Conservation (phyloP, 1,140 invertebrate species). For the Lineus longissimus region DNA sequence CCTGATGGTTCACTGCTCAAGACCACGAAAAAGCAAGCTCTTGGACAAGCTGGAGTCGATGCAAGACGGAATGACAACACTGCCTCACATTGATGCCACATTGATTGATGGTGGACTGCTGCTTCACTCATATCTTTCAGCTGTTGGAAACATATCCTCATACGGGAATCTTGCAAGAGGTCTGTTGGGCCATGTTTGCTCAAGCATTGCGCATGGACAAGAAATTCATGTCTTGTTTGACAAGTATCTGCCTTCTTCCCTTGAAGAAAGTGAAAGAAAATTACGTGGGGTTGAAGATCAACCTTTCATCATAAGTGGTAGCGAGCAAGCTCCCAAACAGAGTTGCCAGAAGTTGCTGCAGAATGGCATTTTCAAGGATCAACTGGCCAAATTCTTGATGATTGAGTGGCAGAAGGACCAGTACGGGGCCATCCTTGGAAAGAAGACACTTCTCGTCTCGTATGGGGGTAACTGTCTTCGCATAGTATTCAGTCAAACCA, state of each 20-base stretch:
- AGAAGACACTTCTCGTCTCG: slow-evolving; percentile 8
- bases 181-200: not conserved
- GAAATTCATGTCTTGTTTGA: slow-evolving; percentile 7
- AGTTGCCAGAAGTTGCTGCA: slow-evolving; percentile 8
- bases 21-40: slow-evolving; percentile 10
- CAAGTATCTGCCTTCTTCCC: not conserved
- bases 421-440: not conserved
- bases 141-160: slow-evolving; percentile 8
- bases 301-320: slow-evolving; percentile 6
- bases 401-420: slow-evolving; percentile 12
- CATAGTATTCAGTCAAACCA: not conserved
- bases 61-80: not conserved
- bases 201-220: not conserved
- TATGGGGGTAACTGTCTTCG: slow-evolving; percentile 8
- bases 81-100: slow-evolving; percentile 10
- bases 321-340: slow-evolving; percentile 7
- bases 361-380: slow-evolving; percentile 8
- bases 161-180: slow-evolving; percentile 6
- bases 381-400: slow-evolving; percentile 11
- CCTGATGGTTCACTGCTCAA: slow-evolving; percentile 5
- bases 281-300: not conserved
- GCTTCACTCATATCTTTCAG: slow-evolving; percentile 8
- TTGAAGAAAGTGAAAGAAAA: slow-evolving; percentile 11
- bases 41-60: slow-evolving; percentile 7
- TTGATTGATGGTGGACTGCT: slow-evolving; percentile 17